Evolutionary conservation across 2,113 vertebrate species (phyloP), one percentile per base, ranked within the genome.

Genomic region (Paralichthys olivaceus): DNA sequence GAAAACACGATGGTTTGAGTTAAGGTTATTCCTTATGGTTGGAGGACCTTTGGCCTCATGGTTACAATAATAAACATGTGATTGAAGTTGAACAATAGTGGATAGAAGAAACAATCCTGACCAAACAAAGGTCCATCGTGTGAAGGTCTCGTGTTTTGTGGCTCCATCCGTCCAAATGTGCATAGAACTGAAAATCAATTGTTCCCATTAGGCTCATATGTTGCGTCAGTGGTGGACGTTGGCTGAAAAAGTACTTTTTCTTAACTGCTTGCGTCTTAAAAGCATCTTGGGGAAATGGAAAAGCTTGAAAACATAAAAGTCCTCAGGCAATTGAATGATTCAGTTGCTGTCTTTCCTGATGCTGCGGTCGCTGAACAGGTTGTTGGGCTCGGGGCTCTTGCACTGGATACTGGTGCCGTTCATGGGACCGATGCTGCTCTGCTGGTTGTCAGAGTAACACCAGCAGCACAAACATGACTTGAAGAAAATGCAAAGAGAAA

Each of bases 401-500:
- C 89, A 94, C 83, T 95, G 94, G 80, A 93, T 81, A 28, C 94
- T 95, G 51, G 94, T 95, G 4, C 94, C 94, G 11, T 95, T 95
- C 90, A 94, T 84, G 40, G 87, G 87, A 45, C 93, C 93, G 3
- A 81, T 89, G 83, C 94, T 94, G 86, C 87, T 93, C 56, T 90
- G 77, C 69, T 93, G 92, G 77, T 72, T 91, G 59, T 90, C 91
- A 0, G 93, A 89, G 71, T 93, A 89, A 64, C 92, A 93, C 92
- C 94, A 95, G 78, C 94, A 95, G 78, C 94, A 95, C 83, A 95
- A 84, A 74, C 94, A 95, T 0, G 94, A 93, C 94, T 95, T 23
- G 65, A 72, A 78, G 51, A 70, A 61, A 57, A 87, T 47, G 67
- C 1, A 51, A 74, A 69, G 66, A 79, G 59, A 77, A 12, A 51